Conservation (phyloP, 2,797 vertebrate species). For the Takifugu rubripes region DNA sequence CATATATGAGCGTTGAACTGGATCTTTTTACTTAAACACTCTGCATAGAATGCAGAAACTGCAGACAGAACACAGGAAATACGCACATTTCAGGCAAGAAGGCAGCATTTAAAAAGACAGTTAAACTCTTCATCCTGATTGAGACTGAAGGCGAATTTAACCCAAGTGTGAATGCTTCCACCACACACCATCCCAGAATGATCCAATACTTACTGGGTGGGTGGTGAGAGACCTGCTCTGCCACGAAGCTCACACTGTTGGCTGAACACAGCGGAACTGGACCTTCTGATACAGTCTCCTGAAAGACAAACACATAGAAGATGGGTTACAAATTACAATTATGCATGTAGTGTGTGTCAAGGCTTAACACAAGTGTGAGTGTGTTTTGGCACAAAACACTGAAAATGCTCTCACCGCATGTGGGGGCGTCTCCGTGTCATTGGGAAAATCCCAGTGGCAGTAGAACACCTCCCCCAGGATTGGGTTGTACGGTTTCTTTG, state of each 20-base stretch:
- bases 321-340: neutral
- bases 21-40: slow-evolving; percentile 94
- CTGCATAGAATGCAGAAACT: slow-evolving; percentile 99
- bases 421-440: slow-evolving; percentile 77
- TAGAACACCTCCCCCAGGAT: slow-evolving; percentile 97
- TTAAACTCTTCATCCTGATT: no score
- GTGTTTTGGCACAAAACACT: neutral
- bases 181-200: neutral
- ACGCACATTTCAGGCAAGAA: neutral
- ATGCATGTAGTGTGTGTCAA: neutral
- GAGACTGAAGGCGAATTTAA: no score
- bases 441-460: slow-evolving; percentile 93
- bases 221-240: slow-evolving; percentile 99
- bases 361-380: neutral
- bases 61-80: slow-evolving; percentile 10
- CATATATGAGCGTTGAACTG: slow-evolving; percentile 99
- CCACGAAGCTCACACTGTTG: slow-evolving; percentile 91
- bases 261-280: slow-evolving; percentile 89
- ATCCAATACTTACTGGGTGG: slow-evolving; percentile 89
- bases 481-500: slow-evolving; percentile 98
- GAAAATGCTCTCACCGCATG: slow-evolving; percentile 50
- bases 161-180: neutral
- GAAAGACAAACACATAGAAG: slow-evolving; percentile 18
- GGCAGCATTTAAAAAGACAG: neutral
- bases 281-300: slow-evolving; percentile 90